These are phyloP conservation scores for Polydrusus cervinus DNA, from an alignment of 2,888 invertebrate genomes.

Conservation along the genomic window DNA sequence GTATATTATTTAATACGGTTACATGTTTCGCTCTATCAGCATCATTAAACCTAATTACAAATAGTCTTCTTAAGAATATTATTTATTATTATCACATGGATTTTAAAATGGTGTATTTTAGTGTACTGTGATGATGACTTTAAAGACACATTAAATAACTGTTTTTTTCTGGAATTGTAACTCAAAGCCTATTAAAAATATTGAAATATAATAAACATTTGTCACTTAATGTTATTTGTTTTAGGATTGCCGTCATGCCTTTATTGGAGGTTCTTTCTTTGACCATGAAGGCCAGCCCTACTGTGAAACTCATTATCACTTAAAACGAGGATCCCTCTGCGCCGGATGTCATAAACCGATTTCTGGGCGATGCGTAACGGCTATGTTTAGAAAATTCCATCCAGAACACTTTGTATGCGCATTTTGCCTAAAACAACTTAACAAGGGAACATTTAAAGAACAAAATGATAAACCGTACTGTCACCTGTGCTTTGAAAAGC, in stretches of 20 bases:
- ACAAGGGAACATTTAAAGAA: conserved; percentile 99
- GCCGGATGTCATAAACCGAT: conserved; percentile 98
- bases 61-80: too few relatives aligned
- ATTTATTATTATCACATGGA: too few relatives aligned
- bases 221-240: conserved; percentile 60
- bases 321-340: conserved; percentile 96
- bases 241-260: conserved; percentile 97
- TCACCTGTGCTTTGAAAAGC: conserved; percentile 96
- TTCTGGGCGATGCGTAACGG: conserved; percentile 97
- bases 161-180: too few relatives aligned
- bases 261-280: conserved; percentile 98
- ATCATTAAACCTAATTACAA: too few relatives aligned
- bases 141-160: too few relatives aligned
- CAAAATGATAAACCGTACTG: conserved; percentile 99
- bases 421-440: conserved; percentile 98
- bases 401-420: conserved; percentile 99
- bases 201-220: too few relatives aligned
- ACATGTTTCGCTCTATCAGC: too few relatives aligned
- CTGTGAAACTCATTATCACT: conserved; percentile 99
- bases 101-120: too few relatives aligned
- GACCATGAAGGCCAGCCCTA: conserved; percentile 98
- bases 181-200: too few relatives aligned
- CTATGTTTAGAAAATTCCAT: conserved; percentile 99
- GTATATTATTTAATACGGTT: too few relatives aligned
- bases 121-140: too few relatives aligned